phyloP scores from a whole-genome alignment of 2,888 invertebrate genomes.

The Minunthozetes semirufus region DNA sequence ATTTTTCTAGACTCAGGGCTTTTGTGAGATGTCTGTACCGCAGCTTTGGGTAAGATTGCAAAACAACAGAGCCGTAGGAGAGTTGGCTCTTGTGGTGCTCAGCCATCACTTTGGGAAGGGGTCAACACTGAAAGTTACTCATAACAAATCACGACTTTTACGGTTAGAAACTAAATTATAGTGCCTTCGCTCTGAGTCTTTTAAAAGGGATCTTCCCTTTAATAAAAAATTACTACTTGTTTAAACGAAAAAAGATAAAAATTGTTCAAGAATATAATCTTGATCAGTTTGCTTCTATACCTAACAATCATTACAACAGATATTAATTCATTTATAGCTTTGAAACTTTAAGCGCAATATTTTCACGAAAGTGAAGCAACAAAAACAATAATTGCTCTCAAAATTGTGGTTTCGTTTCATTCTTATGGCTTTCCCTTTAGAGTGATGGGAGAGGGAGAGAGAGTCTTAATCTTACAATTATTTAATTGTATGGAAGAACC shows the following conservation, averaged over 20 bases:
- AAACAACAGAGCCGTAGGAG: too few relatives aligned
- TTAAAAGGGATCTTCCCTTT: slow-evolving; percentile 13
- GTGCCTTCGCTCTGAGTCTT: not conserved
- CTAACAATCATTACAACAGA: not conserved
- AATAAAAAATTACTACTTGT: slow-evolving; percentile 9
- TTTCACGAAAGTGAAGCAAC: not conserved
- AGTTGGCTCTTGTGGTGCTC: not conserved
- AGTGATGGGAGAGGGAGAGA: too few relatives aligned
- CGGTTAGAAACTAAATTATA: slow-evolving; percentile 17
- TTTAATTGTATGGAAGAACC: too few relatives aligned
- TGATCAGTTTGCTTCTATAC: not conserved
- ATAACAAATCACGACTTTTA: slow-evolving; percentile 25
- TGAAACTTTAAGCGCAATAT: not conserved
- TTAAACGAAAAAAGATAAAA: slow-evolving; percentile 5
- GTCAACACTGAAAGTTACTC: not conserved
- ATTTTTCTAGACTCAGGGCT: not conserved
- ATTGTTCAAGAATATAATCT: not conserved
- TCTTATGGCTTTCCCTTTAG: too few relatives aligned
- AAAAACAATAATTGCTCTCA: not conserved
- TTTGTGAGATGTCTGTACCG: too few relatives aligned
- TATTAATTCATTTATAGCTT: not conserved
- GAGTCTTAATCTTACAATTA: too few relatives aligned
- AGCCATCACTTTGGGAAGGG: not conserved
- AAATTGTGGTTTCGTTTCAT: not conserved
- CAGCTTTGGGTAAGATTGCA: too few relatives aligned